Evolutionary conservation across 2,888 invertebrate species (phyloP).

Genomic region (Andrena bucephala): DNA sequence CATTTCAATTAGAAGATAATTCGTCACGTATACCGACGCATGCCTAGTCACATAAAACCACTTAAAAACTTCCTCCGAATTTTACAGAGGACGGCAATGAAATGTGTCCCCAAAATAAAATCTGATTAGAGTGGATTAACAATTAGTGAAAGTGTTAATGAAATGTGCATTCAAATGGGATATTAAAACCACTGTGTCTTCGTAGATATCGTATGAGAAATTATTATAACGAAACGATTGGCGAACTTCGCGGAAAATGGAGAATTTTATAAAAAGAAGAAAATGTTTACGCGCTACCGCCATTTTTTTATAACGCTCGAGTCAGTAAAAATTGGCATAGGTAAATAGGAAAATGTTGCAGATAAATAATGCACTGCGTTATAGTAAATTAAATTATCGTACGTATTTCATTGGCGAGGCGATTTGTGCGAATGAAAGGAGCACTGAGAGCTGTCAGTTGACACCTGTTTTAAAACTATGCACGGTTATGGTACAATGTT

Average conservation of each 20-base stretch:
- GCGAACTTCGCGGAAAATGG: background rate
- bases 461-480: constrained; percentile 59
- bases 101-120: background rate
- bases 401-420: background rate
- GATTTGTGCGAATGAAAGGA: constrained; percentile 10
- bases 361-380: background rate
- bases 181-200: background rate
- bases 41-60: background rate
- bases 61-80: background rate
- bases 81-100: background rate
- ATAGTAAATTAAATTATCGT: background rate
- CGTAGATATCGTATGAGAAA: background rate
- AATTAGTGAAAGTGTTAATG: constrained; percentile 16
- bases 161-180: background rate
- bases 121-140: background rate
- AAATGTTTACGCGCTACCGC: constrained; percentile 46
- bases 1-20: constrained; percentile 47
- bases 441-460: constrained; percentile 54
- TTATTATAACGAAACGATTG: background rate
- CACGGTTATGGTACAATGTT: constrained; percentile 27
- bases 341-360: constrained; percentile 24
- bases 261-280: background rate
- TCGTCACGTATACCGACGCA: background rate
- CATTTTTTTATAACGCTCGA: constrained; percentile 49
- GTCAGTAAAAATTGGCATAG: constrained; percentile 26